Evolutionary conservation across 2,797 vertebrate genomes (phyloP).

Genomic region (Acanthopagrus latus): DNA sequence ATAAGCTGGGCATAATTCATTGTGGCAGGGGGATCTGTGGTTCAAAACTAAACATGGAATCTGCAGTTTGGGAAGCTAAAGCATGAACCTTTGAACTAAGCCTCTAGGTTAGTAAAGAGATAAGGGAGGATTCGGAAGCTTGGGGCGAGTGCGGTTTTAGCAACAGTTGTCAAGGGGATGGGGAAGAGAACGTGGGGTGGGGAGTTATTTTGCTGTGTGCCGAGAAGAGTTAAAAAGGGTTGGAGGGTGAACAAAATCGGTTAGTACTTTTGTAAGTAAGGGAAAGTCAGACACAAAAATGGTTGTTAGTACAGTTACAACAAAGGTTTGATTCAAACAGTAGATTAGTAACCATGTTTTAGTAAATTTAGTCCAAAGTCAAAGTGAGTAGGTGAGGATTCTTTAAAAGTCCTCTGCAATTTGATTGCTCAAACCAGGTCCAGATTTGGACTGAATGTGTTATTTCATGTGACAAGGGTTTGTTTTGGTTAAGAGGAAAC

Average conservation of each 20-base stretch:
- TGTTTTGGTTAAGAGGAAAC: slow-evolving; percentile 79
- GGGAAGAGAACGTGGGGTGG: slow-evolving; percentile 21
- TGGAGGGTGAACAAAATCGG: slow-evolving; percentile 83
- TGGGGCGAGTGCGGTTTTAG: slow-evolving; percentile 29
- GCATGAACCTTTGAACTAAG: neutral
- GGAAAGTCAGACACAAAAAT: slow-evolving; percentile 92
- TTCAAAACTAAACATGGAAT: slow-evolving; percentile 23
- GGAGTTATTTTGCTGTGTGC: slow-evolving; percentile 28
- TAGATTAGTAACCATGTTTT: slow-evolving; percentile 87
- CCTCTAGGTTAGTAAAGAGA: slow-evolving; percentile 53
- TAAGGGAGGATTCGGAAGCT: slow-evolving; percentile 15
- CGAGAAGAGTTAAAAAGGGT: slow-evolving; percentile 72
- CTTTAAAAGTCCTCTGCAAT: slow-evolving; percentile 84
- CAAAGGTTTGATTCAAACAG: slow-evolving; percentile 86
- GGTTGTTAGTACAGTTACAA: slow-evolving; percentile 92
- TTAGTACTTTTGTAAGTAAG: slow-evolving; percentile 91
- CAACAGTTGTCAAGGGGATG: slow-evolving; percentile 33
- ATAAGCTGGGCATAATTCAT: neutral
- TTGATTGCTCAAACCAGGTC: slow-evolving; percentile 84
- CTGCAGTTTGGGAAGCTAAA: neutral
- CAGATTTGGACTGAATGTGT: slow-evolving; percentile 78
- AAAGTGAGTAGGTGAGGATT: slow-evolving; percentile 70
- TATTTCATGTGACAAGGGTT: slow-evolving; percentile 78
- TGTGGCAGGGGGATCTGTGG: neutral
- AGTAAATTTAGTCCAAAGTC: slow-evolving; percentile 81